These are phyloP conservation scores for Eulemur macaco DNA, from an alignment of 2,113 vertebrate species.

Conservation along the genomic window DNA sequence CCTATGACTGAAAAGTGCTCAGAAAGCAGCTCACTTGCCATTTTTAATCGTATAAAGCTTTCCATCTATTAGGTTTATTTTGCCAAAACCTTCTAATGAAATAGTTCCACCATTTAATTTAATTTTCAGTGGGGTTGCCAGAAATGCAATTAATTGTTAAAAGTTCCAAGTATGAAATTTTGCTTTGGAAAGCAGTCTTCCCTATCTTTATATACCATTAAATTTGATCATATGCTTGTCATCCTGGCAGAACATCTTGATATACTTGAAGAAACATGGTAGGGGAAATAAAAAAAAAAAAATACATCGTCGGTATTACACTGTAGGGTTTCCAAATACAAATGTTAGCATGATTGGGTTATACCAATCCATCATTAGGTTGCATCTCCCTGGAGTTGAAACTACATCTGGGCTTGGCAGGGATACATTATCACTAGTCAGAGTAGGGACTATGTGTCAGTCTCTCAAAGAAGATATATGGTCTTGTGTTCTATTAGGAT, in stretches of 20 bases:
- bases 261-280: slow-evolving; percentile 79
- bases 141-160: slow-evolving; percentile 85
- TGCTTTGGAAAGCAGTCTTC: slow-evolving; percentile 76
- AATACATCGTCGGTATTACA: slow-evolving; percentile 44
- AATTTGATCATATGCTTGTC: slow-evolving; percentile 79
- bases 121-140: slow-evolving; percentile 82
- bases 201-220: slow-evolving; percentile 77
- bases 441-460: slow-evolving; percentile 82
- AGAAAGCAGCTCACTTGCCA: slow-evolving; percentile 76
- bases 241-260: slow-evolving; percentile 82
- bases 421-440: slow-evolving; percentile 76
- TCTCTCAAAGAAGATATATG: slow-evolving; percentile 83
- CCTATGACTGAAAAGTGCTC: slow-evolving; percentile 74
- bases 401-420: slow-evolving; percentile 78
- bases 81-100: slow-evolving; percentile 84
- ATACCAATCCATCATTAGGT: slow-evolving; percentile 78
- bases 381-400: slow-evolving; percentile 76
- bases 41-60: slow-evolving; percentile 81
- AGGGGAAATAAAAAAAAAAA: slow-evolving; percentile 51
- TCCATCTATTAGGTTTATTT: slow-evolving; percentile 81
- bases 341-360: slow-evolving; percentile 72
- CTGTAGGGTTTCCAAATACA: slow-evolving; percentile 78
- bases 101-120: slow-evolving; percentile 84
- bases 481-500: slow-evolving; percentile 68
- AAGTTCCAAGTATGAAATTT: slow-evolving; percentile 75